Conservation (phyloP, 2,797 vertebrate genomes). For the Perdix hodgsoniae region DNA sequence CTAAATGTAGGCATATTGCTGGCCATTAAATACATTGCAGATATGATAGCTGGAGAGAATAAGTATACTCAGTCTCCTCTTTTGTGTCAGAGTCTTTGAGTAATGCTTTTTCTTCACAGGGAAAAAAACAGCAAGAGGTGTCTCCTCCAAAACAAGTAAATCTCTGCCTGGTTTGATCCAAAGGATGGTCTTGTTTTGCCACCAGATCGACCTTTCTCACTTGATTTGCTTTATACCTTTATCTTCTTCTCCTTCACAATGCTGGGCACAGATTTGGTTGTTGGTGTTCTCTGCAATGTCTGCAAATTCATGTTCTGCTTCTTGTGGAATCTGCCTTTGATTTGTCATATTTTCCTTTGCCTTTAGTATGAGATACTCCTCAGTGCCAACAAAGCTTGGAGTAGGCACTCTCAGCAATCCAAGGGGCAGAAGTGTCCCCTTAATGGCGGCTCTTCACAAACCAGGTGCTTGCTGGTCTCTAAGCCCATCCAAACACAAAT, state of each 20-base stretch:
- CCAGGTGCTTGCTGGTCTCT: background rate
- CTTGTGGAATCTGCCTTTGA: background rate
- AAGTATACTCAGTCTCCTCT: background rate
- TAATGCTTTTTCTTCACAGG: background rate
- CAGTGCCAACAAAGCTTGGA: rapidly evolving
- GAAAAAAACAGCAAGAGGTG: background rate
- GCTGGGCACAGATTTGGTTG: background rate
- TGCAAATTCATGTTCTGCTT: background rate
- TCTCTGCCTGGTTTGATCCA: background rate
- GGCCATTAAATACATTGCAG: rapidly evolving
- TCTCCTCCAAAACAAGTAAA: background rate
- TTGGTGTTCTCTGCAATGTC: background rate
- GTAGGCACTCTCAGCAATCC: background rate
- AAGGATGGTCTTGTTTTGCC: background rate
- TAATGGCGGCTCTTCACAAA: background rate
- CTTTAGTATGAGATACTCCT: background rate
- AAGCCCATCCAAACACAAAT: background rate
- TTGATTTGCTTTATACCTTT: background rate
- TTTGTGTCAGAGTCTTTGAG: background rate
- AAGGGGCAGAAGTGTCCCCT: rapidly evolving
- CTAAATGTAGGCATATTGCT: background rate
- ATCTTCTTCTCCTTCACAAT: background rate
- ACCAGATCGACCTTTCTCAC: background rate
- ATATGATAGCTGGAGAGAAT: background rate
- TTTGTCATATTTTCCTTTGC: background rate